These are phyloP conservation scores for Lateolabrax maculatus DNA, from an alignment of 2,797 vertebrate genomes.

Conservation along the genomic window DNA sequence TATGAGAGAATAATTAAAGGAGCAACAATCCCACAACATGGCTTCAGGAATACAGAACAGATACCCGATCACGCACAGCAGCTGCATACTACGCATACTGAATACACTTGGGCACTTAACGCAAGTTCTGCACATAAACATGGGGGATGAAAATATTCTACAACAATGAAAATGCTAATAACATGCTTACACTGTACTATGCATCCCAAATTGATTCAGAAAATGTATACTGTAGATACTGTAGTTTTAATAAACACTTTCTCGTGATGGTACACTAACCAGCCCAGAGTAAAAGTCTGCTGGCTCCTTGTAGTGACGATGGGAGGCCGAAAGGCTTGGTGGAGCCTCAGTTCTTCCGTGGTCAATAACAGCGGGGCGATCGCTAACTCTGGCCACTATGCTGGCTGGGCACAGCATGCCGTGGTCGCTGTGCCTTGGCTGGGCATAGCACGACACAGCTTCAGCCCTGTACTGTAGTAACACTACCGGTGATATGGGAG, in stretches of 20 bases:
- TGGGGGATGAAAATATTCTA: slow-evolving; percentile 28
- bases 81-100: slow-evolving; percentile 64
- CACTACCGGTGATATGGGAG: not conserved
- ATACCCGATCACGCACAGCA: slow-evolving; percentile 55
- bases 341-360: slow-evolving; percentile 53
- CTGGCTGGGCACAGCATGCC: slow-evolving; percentile 52
- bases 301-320: slow-evolving; percentile 7
- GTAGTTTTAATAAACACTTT: slow-evolving; percentile 38
- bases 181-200: slow-evolving; percentile 26
- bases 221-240: not conserved
- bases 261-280: slow-evolving; percentile 7
- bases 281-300: slow-evolving; percentile 4
- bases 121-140: slow-evolving; percentile 51
- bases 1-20: slow-evolving; percentile 90
- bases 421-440: slow-evolving; percentile 50
- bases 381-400: slow-evolving; percentile 38
- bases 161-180: slow-evolving; percentile 61
- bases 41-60: slow-evolving; percentile 83
- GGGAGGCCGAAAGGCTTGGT: slow-evolving; percentile 42
- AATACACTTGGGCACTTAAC: slow-evolving; percentile 58
- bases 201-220: slow-evolving; percentile 33
- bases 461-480: slow-evolving; percentile 19
- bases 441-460: slow-evolving; percentile 40
- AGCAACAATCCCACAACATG: slow-evolving; percentile 83
- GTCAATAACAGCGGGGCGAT: slow-evolving; percentile 51